phyloP scores from a whole-genome alignment of 2,797 vertebrate genomes.

The Lagorchestes hirsutus region DNA sequence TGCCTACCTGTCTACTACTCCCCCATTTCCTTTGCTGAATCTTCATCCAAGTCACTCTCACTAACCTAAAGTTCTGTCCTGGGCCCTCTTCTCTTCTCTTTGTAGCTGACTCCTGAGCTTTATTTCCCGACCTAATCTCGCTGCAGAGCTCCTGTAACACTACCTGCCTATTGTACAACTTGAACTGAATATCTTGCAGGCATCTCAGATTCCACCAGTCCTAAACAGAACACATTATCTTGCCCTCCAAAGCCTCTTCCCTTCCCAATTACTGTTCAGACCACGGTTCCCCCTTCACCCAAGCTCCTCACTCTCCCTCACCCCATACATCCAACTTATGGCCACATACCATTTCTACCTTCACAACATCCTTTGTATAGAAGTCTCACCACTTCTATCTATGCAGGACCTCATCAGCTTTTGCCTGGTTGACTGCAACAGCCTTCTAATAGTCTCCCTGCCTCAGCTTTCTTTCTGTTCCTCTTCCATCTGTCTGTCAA shows the following conservation, averaged over 20 bases:
- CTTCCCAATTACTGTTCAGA: too few relatives aligned
- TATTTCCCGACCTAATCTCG: not conserved
- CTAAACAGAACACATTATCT: not conserved
- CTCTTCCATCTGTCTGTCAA: not conserved
- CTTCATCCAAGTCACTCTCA: not conserved
- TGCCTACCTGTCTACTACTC: not conserved
- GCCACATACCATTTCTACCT: not conserved
- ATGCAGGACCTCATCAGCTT: not conserved
- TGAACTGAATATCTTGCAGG: not conserved
- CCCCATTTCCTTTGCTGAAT: not conserved
- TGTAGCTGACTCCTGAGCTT: not conserved
- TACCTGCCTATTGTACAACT: not conserved
- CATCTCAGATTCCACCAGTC: not conserved
- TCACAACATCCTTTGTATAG: not conserved
- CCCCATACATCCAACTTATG: not conserved
- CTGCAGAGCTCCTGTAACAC: not conserved
- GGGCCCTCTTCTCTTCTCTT: not conserved
- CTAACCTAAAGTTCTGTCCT: not conserved
- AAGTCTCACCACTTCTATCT: not conserved
- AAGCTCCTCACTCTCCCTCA: not conserved
- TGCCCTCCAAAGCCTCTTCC: not conserved
- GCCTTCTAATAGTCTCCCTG: not conserved
- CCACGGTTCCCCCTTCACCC: not conserved
- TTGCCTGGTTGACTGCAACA: not conserved
- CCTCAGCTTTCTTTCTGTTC: not conserved